These are phyloP conservation scores for Salpingus planirostris DNA, from an alignment of 2,888 invertebrate species.

Conservation along the genomic window DNA sequence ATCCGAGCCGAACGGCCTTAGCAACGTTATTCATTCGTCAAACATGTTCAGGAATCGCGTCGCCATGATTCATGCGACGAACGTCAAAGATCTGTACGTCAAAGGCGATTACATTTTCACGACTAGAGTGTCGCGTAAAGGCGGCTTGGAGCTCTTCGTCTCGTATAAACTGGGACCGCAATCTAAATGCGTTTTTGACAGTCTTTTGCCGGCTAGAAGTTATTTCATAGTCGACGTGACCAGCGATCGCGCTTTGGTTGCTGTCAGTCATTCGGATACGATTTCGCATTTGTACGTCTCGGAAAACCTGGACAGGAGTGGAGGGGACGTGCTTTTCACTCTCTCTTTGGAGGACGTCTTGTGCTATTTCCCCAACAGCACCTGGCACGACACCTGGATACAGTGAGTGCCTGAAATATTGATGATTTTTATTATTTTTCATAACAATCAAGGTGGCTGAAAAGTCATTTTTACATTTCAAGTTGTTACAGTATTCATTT, in stretches of 20 bases:
- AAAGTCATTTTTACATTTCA: no score
- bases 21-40: conserved; percentile 43
- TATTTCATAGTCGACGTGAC: conserved; percentile 81
- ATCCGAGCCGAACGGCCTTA: conserved; percentile 51
- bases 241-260: conserved; percentile 69
- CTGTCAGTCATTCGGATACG: conserved; percentile 67
- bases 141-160: conserved; percentile 54
- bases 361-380: conserved; percentile 74
- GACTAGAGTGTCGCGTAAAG: conserved; percentile 45
- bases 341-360: conserved; percentile 72
- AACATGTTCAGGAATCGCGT: conserved; percentile 26
- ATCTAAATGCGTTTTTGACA: conserved; percentile 65
- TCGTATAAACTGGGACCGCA: conserved; percentile 67
- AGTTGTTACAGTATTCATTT: no score
- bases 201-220: conserved; percentile 53
- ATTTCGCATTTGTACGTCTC: conserved; percentile 75
- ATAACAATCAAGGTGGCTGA: no score
- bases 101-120: conserved; percentile 81
- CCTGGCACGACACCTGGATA: conserved; percentile 75
- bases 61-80: conserved; percentile 37
- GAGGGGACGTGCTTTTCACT: conserved; percentile 58
- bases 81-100: conserved; percentile 74
- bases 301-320: conserved; percentile 49
- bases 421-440: no score
- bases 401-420: conserved; percentile 61